Evolutionary conservation across 2,888 invertebrate genomes (phyloP).

Genomic region (Xylota segnis): DNA sequence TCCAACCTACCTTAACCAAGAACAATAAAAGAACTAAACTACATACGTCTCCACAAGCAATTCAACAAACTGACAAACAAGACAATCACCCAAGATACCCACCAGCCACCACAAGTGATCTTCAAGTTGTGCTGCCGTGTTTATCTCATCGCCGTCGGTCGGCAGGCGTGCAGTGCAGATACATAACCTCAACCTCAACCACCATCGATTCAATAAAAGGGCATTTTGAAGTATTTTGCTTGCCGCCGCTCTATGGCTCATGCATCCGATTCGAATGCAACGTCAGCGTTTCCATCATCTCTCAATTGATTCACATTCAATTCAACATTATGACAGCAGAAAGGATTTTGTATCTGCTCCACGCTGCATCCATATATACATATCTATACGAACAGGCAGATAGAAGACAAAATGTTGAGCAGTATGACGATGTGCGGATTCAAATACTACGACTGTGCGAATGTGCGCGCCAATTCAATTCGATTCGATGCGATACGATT

Average conservation of each 20-base stretch:
- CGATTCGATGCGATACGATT: slow-evolving; percentile 29
- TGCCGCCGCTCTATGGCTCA: slow-evolving; percentile 61
- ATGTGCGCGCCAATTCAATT: neutral
- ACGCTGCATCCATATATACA: neutral
- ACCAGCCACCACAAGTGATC: slow-evolving; percentile 52
- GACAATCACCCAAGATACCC: slow-evolving; percentile 63
- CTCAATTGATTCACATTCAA: slow-evolving; percentile 77
- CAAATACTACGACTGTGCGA: slow-evolving; percentile 23
- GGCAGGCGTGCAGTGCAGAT: slow-evolving; percentile 34
- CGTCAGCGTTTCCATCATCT: slow-evolving; percentile 72
- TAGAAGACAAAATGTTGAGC: slow-evolving; percentile 38
- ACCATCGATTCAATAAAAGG: slow-evolving; percentile 73
- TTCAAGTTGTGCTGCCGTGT: slow-evolving; percentile 45
- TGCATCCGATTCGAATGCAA: slow-evolving; percentile 36
- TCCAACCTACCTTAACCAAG: slow-evolving; percentile 21
- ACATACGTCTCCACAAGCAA: slow-evolving; percentile 64
- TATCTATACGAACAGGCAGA: slow-evolving; percentile 13
- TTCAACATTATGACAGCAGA: slow-evolving; percentile 76
- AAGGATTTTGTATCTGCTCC: slow-evolving; percentile 61
- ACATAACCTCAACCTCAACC: slow-evolving; percentile 63
- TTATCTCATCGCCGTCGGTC: slow-evolving; percentile 26
- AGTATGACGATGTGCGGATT: slow-evolving; percentile 31
- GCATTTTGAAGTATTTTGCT: slow-evolving; percentile 74
- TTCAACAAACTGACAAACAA: slow-evolving; percentile 74
- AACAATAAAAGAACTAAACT: slow-evolving; percentile 55